Base-by-base conservation (phyloP, 2,797 vertebrate genomes). In the Myotis vivesi region DNA sequence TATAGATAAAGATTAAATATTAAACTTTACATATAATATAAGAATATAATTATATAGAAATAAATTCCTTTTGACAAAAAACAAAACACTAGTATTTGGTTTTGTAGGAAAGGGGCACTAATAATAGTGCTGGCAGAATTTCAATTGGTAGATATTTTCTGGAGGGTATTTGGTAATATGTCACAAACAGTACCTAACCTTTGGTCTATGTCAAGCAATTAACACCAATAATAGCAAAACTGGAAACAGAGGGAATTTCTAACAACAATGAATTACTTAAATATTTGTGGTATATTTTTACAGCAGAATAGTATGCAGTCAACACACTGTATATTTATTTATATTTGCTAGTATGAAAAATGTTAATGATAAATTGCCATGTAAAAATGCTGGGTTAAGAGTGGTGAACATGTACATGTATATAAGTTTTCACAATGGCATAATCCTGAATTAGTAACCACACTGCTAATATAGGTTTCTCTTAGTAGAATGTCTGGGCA, bases 181-280 rank as follows among this genome's bases (percentile, higher is more conserved):
- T 41, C 72, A 22, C 36, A 68, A 94, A 92, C 5, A 62, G 3
- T 55, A 30, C 5, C 33, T 33, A 79, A 82, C 2, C 20, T 91
- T 36, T 89, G 46, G 16, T 49, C 25, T 23, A 30, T 51, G 44
- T 80, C 71, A 94, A 62, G 12, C 77, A 92, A 88, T 49, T 68
- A 71, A 49, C 17, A 30, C 20, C 11, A 90, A 46, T 69, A 86
- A 49, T 12, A 71, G 8, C 25, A 69, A 86, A 95, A 64, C 6
- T 51, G 19, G 25, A 82, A 94, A 72, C 10, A 95, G 92, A 75
- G 17, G 86, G 36, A 96, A 69, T 75, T 89, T 93, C 17, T 73
- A 92, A 82, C 0, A 79, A 9, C 15, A 73, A 16, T 44, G 2
- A 77, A 91, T 49, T 85, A 1, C 51, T 85, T 62, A 82, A 86